Evolutionary conservation across 1,140 invertebrate species (phyloP).

Genomic region (Heliconius melpomene): DNA sequence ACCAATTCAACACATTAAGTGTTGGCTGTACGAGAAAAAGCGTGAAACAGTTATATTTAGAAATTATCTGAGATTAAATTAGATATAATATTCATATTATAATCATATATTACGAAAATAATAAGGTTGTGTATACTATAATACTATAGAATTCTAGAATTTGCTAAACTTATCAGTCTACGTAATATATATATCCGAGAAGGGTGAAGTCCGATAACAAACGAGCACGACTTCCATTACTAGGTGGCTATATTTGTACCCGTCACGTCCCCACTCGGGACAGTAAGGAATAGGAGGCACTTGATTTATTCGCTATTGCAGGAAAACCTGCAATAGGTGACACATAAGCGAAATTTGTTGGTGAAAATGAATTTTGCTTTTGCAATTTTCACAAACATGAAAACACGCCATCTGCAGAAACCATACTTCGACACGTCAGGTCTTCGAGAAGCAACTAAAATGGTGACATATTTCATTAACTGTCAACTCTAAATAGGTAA

Average conservation of each 20-base stretch:
- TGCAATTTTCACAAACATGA: not conserved
- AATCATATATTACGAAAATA: too few relatives aligned
- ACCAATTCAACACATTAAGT: too few relatives aligned
- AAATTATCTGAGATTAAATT: too few relatives aligned
- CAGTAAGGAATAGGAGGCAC: slow-evolving; percentile 18
- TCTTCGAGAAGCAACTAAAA: not conserved
- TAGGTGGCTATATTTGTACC: slow-evolving; percentile 22
- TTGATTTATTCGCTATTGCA: slow-evolving; percentile 29
- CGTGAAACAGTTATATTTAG: too few relatives aligned
- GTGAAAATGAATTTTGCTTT: slow-evolving; percentile 1
- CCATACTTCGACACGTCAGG: not conserved
- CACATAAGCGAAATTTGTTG: slow-evolving; percentile 14
- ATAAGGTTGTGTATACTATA: too few relatives aligned
- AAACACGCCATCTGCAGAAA: slow-evolving; percentile 3
- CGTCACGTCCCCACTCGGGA: slow-evolving; percentile 28
- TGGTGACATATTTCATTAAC: not conserved
- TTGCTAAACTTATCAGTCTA: not conserved
- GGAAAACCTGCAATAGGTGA: slow-evolving; percentile 20
- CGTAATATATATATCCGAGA: slow-evolving; percentile 3
- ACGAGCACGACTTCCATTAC: slow-evolving; percentile 12
- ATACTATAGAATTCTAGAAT: not conserved
- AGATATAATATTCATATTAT: too few relatives aligned
- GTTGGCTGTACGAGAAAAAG: too few relatives aligned
- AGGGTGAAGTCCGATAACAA: slow-evolving; percentile 7
- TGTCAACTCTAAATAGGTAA: not conserved